These are phyloP conservation scores for Tetragonula carbonaria DNA, from an alignment of 2,888 invertebrate species.

Conservation along the genomic window DNA sequence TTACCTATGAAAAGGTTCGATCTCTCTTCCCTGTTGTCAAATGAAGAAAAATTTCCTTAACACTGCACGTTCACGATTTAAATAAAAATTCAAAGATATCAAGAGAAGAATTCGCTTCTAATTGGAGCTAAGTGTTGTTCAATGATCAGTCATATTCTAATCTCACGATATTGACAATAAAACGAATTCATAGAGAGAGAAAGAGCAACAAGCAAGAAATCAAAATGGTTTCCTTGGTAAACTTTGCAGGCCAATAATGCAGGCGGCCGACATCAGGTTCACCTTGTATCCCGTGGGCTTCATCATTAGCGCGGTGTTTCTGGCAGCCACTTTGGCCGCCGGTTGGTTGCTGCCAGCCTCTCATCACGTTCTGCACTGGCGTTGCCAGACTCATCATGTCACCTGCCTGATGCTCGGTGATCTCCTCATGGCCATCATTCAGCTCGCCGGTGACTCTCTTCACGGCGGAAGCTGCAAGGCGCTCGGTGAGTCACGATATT, in stretches of 20 bases:
- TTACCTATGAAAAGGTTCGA: too few species aligned
- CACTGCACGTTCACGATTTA: too few species aligned
- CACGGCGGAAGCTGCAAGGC: conserved; percentile 88
- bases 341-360: conserved; percentile 92
- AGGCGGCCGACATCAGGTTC: conserved; percentile 86
- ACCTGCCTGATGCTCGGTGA: conserved; percentile 93
- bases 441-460: conserved; percentile 88
- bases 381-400: conserved; percentile 95
- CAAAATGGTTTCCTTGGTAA: neutral
- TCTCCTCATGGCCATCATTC: conserved; percentile 91
- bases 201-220: neutral
- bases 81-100: too few species aligned
- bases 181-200: neutral
- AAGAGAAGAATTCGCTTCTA: rapidly evolving
- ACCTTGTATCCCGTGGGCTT: conserved; percentile 91
- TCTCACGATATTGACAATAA: neutral
- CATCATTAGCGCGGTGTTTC: conserved; percentile 92
- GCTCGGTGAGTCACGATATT: conserved; percentile 87
- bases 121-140: neutral
- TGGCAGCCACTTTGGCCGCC: conserved; percentile 92
- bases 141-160: neutral
- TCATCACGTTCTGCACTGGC: conserved; percentile 94
- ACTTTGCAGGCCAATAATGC: conserved; percentile 67
- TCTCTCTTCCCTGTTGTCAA: too few species aligned
- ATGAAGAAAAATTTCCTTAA: too few species aligned